phyloP scores from a whole-genome alignment of 2,888 invertebrate genomes.

The Acronicta alni region DNA sequence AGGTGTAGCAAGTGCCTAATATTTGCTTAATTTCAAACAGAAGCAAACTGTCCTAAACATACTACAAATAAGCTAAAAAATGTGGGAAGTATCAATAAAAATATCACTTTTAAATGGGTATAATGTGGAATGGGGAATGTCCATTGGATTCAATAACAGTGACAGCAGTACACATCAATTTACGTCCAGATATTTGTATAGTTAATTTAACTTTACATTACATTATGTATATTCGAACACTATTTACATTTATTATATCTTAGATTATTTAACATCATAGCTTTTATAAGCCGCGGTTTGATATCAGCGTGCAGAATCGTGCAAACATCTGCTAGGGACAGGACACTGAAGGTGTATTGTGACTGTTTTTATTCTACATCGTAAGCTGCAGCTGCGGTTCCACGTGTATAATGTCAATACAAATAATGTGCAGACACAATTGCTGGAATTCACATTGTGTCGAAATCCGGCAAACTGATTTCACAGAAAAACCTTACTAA shows the following conservation, averaged over 20 bases:
- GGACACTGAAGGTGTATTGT: conserved; percentile 49
- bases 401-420: conserved; percentile 62
- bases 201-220: too few relatives aligned
- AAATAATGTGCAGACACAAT: conserved; percentile 63
- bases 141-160: conserved; percentile 10
- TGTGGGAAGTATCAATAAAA: conserved; percentile 1
- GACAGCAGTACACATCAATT: conserved; percentile 1
- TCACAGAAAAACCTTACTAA: conserved; percentile 54
- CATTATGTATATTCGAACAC: too few relatives aligned
- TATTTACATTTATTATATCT: neutral
- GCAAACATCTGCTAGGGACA: conserved; percentile 51
- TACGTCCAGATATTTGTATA: conserved; percentile 1
- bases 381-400: conserved; percentile 74
- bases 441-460: conserved; percentile 65
- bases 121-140: neutral
- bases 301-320: conserved; percentile 46
- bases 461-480: conserved; percentile 63
- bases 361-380: conserved; percentile 48
- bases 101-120: neutral
- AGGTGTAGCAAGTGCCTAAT: too few relatives aligned
- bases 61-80: neutral
- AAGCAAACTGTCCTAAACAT: neutral
- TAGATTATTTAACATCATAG: conserved; percentile 22
- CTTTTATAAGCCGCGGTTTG: conserved; percentile 26
- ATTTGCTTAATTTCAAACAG: too few relatives aligned